Evolutionary conservation across 2,888 invertebrate species (phyloP).

Genomic region (Macaria liturata): DNA sequence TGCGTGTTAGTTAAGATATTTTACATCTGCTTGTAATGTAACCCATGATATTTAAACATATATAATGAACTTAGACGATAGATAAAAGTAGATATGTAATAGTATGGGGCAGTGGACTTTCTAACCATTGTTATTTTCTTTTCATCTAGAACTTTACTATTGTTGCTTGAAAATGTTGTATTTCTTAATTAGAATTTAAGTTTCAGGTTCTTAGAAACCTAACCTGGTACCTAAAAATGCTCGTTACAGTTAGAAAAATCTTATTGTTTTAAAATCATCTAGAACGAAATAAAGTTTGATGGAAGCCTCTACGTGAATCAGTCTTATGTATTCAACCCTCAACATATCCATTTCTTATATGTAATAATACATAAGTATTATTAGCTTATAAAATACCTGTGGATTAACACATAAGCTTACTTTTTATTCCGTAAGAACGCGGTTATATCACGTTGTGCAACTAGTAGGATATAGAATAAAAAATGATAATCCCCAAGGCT

Average conservation of each 20-base stretch:
- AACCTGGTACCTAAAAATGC: slow-evolving; percentile 9
- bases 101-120: background rate
- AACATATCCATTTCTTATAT: too few species aligned
- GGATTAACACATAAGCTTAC: too few species aligned
- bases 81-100: background rate
- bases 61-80: background rate
- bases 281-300: background rate
- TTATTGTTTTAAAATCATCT: background rate
- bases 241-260: slow-evolving; percentile 2
- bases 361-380: too few species aligned
- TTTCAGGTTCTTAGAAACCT: slow-evolving; percentile 1
- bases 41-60: background rate
- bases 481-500: too few species aligned
- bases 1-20: too few species aligned
- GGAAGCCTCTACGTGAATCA: background rate
- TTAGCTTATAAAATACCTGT: too few species aligned
- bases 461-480: too few species aligned
- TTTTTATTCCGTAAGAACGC: too few species aligned
- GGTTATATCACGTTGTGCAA: too few species aligned
- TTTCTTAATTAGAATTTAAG: slow-evolving; percentile 1
- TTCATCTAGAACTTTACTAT: background rate
- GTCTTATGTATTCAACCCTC: too few species aligned
- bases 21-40: background rate
- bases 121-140: background rate
- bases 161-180: background rate